Evolutionary conservation across 1,140 invertebrate genomes (phyloP), one percentile per base, ranked within the genome.

Genomic region (Drosophila paulistorum): DNA sequence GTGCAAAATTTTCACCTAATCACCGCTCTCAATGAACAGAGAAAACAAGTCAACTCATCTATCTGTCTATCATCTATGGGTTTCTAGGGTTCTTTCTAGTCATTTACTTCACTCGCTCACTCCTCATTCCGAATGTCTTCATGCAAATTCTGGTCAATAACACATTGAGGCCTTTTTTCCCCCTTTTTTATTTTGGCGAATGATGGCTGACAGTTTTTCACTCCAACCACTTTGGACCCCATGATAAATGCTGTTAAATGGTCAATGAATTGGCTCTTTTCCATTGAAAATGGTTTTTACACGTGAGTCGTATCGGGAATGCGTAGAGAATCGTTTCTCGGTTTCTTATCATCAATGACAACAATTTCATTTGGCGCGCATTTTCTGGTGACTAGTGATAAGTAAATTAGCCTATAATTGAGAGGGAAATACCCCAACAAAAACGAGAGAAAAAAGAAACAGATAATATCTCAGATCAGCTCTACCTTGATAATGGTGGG

Each of bases 391-490:
- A 64, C 69, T 81, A 30, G 30, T 30, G 79, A 82, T 84, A 84
- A 89, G 84, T 77, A 89, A 87, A 87, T 89, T 87, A 83, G 83
- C 79, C 68, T 70, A 68, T 85, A 86, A 83, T 74, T 71, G 72
- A 60, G 59, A n/a, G 35, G 20, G 45, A 45, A 35, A n/a, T 30
- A 13, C 4, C 33, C 2, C 6, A 30, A 30, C 5, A 30, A 30
- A 30, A 30, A 30, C 30, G 2, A 30, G 7, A 30, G 6, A 30
- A 30, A 30, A 30, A 30, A 30, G 37, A 59, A 59, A 35, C 14
- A 59, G 57, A 39, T 59, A 37, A 20, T 59, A 59, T 39, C 30
- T 30, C 57, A 59, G 57, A 37, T 20, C 14, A 17, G 33, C 14
- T 35, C 33, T 20, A 9, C 7, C 7, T 17, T 2, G 17, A 4